Conservation (phyloP, 1,140 invertebrate species). For the Brachystomella parvula region DNA sequence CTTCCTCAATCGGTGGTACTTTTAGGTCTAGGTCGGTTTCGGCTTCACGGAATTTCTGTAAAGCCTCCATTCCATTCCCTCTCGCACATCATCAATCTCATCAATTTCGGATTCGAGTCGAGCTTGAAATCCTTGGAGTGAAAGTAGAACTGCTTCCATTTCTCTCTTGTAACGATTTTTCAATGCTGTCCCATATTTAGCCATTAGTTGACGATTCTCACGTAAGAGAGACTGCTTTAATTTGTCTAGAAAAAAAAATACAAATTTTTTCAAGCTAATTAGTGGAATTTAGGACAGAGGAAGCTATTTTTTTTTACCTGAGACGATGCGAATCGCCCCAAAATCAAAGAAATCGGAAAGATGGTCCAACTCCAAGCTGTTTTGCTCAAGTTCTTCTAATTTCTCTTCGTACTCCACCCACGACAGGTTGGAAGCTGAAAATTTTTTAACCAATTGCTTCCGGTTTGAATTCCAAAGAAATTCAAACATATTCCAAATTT, state of each 20-base stretch:
- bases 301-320: constrained; percentile 33
- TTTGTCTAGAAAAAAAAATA: constrained; percentile 56
- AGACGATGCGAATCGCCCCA: constrained; percentile 40
- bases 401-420: constrained; percentile 39
- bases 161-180: constrained; percentile 84
- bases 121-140: constrained; percentile 83
- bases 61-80: constrained; percentile 73
- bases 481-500: constrained; percentile 36
- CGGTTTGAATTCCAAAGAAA: constrained; percentile 33
- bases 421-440: constrained; percentile 30
- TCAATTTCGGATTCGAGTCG: constrained; percentile 76
- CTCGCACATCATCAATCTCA: constrained; percentile 84
- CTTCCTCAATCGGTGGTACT: constrained; percentile 93
- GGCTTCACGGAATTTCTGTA: constrained; percentile 86
- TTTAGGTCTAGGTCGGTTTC: constrained; percentile 89
- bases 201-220: constrained; percentile 67
- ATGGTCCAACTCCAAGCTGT: constrained; percentile 37
- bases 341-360: constrained; percentile 38
- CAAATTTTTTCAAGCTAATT: not conserved
- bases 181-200: constrained; percentile 76
- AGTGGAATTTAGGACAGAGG: constrained; percentile 2
- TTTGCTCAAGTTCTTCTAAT: constrained; percentile 36
- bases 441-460: constrained; percentile 30
- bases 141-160: constrained; percentile 89
- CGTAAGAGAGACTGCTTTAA: constrained; percentile 74